phyloP scores from a whole-genome alignment of 2,797 vertebrate genomes.

The Anabas testudineus region DNA sequence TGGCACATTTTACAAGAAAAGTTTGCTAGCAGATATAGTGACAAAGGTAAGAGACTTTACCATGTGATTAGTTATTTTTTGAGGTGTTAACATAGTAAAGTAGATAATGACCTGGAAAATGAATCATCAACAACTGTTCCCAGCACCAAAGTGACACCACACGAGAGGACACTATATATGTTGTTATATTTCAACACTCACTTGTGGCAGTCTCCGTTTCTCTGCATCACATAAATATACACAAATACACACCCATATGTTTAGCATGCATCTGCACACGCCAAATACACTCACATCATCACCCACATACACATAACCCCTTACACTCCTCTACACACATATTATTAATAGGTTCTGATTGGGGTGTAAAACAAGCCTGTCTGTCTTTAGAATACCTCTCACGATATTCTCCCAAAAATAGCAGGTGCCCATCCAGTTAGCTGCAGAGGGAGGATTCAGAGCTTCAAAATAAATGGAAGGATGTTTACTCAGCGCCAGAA shows the following conservation, averaged over 20 bases:
- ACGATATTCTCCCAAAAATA: slow-evolving; percentile 79
- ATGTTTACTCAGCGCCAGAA: slow-evolving; percentile 80
- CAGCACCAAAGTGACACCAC: slow-evolving; percentile 43
- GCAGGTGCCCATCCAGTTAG: slow-evolving; percentile 76
- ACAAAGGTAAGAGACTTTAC: background rate
- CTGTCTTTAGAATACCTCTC: slow-evolving; percentile 73
- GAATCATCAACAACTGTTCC: slow-evolving; percentile 50
- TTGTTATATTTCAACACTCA: slow-evolving; percentile 77
- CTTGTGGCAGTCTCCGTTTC: slow-evolving; percentile 64
- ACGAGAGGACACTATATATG: slow-evolving; percentile 56
- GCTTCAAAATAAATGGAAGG: slow-evolving; percentile 78
- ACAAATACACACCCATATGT: slow-evolving; percentile 54
- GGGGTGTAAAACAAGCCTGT: slow-evolving; percentile 71
- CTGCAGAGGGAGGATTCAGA: slow-evolving; percentile 69
- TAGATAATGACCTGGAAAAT: slow-evolving; percentile 63
- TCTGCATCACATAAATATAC: slow-evolving; percentile 43
- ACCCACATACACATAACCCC: slow-evolving; percentile 49
- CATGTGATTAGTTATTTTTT: background rate
- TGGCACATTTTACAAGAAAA: background rate
- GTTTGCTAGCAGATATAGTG: background rate
- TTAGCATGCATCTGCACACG: slow-evolving; percentile 48
- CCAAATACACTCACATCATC: slow-evolving; percentile 57
- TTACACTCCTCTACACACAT: slow-evolving; percentile 52
- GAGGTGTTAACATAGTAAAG: slow-evolving; percentile 50
- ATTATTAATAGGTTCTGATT: slow-evolving; percentile 88